Percentiles rank a stretch among this genome's conserved stretches.
These are phyloP conservation scores for Tinea semifulvella DNA, from an alignment of 2,888 invertebrate species.

Conservation along the genomic window DNA sequence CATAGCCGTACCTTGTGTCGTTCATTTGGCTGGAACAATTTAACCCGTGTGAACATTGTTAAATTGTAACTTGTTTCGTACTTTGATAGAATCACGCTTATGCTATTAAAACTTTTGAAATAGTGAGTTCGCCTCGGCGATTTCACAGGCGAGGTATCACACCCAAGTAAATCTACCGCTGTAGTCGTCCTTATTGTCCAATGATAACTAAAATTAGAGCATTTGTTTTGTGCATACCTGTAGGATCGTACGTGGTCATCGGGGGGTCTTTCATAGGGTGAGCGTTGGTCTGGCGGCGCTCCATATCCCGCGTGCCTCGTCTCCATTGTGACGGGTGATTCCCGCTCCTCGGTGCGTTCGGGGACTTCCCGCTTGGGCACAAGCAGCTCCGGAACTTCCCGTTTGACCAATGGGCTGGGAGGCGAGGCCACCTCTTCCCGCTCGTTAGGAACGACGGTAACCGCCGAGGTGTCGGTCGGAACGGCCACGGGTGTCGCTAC, in stretches of 20 bases:
- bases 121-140: too few relatives aligned
- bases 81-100: too few relatives aligned
- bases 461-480: conserved; percentile 1
- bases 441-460: conserved; percentile 9
- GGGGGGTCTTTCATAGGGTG: conserved; percentile 74
- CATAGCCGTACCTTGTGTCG: conserved; percentile 65
- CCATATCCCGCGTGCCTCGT: conserved; percentile 72
- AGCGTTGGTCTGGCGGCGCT: conserved; percentile 72
- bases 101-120: too few relatives aligned
- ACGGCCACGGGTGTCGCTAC: conserved; percentile 23
- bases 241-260: conserved; percentile 69
- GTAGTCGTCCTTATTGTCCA: too few relatives aligned
- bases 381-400: conserved; percentile 63
- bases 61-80: too few relatives aligned
- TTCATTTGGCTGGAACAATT: conserved; percentile 61
- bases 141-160: too few relatives aligned
- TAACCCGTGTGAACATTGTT: too few relatives aligned
- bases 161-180: too few relatives aligned
- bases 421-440: conserved; percentile 33
- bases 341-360: conserved; percentile 70
- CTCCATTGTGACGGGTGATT: conserved; percentile 79
- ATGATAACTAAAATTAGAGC: too few relatives aligned
- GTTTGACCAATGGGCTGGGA: conserved; percentile 54
- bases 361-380: conserved; percentile 75
- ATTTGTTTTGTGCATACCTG: too few relatives aligned